Evolutionary conservation across 2,113 vertebrate species (phyloP).

Genomic region (Orycteropus afer): DNA sequence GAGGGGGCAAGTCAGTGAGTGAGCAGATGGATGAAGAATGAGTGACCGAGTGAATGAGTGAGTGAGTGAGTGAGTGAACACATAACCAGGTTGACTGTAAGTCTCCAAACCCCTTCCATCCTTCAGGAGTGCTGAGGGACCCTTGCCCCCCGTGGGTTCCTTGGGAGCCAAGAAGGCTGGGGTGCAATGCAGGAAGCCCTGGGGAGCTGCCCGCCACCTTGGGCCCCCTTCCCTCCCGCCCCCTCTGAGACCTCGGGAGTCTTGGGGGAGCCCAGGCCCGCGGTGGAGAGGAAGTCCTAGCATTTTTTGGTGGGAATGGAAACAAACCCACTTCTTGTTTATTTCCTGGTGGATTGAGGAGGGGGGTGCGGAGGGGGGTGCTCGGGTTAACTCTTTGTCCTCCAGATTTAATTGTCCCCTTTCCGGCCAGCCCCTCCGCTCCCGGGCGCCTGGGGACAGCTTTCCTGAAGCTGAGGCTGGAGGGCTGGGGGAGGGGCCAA

Average conservation of each 20-base stretch:
- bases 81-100: too few relatives aligned
- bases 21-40: too few relatives aligned
- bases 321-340: constrained; percentile 87
- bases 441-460: background rate
- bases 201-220: background rate
- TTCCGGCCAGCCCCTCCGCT: background rate
- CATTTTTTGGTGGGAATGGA: constrained; percentile 86
- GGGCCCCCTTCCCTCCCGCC: background rate
- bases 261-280: background rate
- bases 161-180: background rate
- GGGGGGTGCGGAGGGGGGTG: constrained; percentile 66
- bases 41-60: background rate
- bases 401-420: constrained; percentile 61
- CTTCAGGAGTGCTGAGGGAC: too few relatives aligned
- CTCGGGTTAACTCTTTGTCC: constrained; percentile 79
- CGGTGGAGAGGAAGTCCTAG: constrained; percentile 87
- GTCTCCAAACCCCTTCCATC: too few relatives aligned
- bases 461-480: constrained; percentile 24
- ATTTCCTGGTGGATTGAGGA: constrained; percentile 87
- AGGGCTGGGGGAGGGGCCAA: background rate
- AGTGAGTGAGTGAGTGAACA: background rate
- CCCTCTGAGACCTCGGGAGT: background rate
- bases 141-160: background rate
- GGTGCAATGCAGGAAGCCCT: background rate
- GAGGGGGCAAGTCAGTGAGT: too few relatives aligned